A percentile compares a stretch with the other conserved stretches of the same genome.
These are phyloP conservation scores for Pachydiplax longipennis DNA, from an alignment of 2,888 invertebrate genomes.

Conservation along the genomic window DNA sequence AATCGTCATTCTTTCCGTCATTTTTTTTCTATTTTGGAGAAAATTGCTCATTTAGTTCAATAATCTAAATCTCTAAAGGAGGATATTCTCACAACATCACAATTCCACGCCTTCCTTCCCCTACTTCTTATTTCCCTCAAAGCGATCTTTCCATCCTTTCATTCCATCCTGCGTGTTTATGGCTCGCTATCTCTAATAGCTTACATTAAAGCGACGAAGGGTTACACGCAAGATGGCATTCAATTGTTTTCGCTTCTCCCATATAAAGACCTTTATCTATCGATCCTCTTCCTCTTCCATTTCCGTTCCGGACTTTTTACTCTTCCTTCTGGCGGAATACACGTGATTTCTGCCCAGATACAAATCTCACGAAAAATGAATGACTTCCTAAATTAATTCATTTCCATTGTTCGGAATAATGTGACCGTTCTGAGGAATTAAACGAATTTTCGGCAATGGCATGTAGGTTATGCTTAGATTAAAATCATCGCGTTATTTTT, in stretches of 20 bases:
- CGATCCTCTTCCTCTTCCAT: not conserved
- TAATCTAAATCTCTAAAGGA: too few species aligned
- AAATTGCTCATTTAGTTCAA: too few species aligned
- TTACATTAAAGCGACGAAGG: not conserved
- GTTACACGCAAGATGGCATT: not conserved
- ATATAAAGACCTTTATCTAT: not conserved
- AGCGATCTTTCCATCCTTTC: too few species aligned
- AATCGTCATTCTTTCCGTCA: too few species aligned
- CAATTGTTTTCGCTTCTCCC: not conserved
- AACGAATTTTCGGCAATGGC: not conserved
- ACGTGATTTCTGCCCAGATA: not conserved
- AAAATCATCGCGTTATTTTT: not conserved
- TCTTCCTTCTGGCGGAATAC: not conserved
- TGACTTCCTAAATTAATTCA: not conserved
- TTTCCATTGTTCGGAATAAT: not conserved
- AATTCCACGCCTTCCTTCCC: too few species aligned
- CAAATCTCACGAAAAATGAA: not conserved
- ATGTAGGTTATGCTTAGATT: not conserved
- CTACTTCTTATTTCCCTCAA: too few species aligned
- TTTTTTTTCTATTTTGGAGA: too few species aligned
- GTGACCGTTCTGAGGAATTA: not conserved
- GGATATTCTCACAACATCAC: too few species aligned
- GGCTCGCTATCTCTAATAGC: not conserved
- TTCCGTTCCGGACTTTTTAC: not conserved
- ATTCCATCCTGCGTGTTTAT: too few species aligned